A percentile compares a stretch with the other conserved stretches of the same genome.
Evolutionary conservation across 2,113 vertebrate species (phyloP).

Genomic region (Ammodytes dubius): DNA sequence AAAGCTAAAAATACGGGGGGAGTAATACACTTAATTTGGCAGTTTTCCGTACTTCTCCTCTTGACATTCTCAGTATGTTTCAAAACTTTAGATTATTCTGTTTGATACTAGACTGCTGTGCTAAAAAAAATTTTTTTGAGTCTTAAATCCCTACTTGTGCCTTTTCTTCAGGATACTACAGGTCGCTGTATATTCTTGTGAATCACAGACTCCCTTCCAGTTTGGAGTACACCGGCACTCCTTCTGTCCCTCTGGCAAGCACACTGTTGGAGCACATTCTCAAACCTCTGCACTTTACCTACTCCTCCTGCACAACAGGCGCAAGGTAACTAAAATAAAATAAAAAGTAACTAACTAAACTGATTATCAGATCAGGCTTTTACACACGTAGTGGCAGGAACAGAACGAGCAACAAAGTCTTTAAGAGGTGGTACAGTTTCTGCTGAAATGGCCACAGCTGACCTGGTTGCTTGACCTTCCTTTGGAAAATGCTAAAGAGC

Average conservation of each 20-base stretch:
- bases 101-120: not conserved
- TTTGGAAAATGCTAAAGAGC: not conserved
- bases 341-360: not conserved
- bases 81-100: not conserved
- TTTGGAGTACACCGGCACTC: constrained; percentile 94
- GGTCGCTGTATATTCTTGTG: constrained; percentile 93
- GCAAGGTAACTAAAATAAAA: constrained; percentile 86
- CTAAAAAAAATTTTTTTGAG: not conserved
- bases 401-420: not conserved
- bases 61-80: not conserved
- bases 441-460: not conserved
- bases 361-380: not conserved
- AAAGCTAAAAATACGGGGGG: not conserved
- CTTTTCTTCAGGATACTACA: constrained; percentile 91
- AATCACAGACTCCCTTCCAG: constrained; percentile 96
- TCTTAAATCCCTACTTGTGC: constrained; percentile 19
- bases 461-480: not conserved
- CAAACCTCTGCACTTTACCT: constrained; percentile 98
- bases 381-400: not conserved
- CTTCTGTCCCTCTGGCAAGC: constrained; percentile 93
- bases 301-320: constrained; percentile 93
- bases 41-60: not conserved
- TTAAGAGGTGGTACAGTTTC: not conserved
- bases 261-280: constrained; percentile 96
- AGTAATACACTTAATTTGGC: not conserved